Evolutionary conservation across 2,888 invertebrate genomes (phyloP), one percentile per base, ranked within the genome.

Genomic region (Leptopilina syphax): DNA sequence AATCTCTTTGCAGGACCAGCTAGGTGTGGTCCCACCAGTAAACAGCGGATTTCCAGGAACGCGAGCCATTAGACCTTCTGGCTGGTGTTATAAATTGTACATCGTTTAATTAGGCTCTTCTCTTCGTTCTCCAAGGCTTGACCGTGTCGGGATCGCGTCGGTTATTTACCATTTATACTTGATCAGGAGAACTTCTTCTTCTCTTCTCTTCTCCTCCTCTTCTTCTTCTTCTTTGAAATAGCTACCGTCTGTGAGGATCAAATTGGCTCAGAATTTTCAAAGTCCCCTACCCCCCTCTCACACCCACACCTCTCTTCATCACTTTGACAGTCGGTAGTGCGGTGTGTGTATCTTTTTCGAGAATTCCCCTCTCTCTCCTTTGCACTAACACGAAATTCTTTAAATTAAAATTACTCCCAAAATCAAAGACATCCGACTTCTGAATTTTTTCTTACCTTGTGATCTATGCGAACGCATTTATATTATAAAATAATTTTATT

Each of bases 61-160:
- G 91, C 88, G 89, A 90, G 89, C 91, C 91, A 91, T 92, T 92
- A 92, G 90, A 90, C 90, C 90, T 88, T 90, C 88, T 87, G 88
- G 87, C 89, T 91, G 90, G 91, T 90, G 91, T 92, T 92, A 92
- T 92, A 92, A 92, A 92, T 92, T 91, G 90, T 91, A 91, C 91
- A 92, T 92, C 91, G 91, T 92, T 92, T 91, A 92, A 91, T 92
- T 92, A 92, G 92, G 91, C 89, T 86, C 90, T 87, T 87, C 87
- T 85, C 86, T 85, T 84, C 81, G 81, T 50, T 50, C 50, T 50
- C 50, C 81, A 77, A 84, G 82, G 77, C 79, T 66, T 77, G 77
- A 60, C 77, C 83, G 78, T 76, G 80, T 83, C 85, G 50, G 84
- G 82, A 83, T 84, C 86, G 81, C 79, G 81, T 84, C 85, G 82